phyloP scores from a whole-genome alignment of 1,140 invertebrate genomes.

The Brachionus koreanus region DNA sequence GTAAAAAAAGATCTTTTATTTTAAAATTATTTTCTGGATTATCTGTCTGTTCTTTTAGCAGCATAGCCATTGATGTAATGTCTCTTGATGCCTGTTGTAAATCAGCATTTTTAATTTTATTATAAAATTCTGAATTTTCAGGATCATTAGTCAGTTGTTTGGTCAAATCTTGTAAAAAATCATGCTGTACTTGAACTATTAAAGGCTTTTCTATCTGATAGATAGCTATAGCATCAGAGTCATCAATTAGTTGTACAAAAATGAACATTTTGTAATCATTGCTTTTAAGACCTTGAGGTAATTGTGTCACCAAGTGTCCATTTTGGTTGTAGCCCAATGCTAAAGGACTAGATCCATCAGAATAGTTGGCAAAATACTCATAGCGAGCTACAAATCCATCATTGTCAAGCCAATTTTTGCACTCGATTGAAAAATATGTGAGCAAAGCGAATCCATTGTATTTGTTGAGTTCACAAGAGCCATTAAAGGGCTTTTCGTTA shows the following conservation, averaged over 20 bases:
- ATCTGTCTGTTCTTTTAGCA: not conserved
- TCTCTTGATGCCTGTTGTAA: not conserved
- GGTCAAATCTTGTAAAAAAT: not conserved
- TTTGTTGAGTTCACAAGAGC: not conserved
- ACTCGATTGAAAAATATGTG: not conserved
- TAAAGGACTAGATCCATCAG: not conserved
- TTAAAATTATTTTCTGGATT: not conserved
- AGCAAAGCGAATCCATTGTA: not conserved
- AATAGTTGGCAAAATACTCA: conserved; percentile 9
- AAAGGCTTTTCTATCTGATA: not conserved
- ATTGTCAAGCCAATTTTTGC: not conserved
- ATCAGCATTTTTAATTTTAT: not conserved
- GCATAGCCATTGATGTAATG: not conserved
- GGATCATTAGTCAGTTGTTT: not conserved
- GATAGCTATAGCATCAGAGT: conserved; percentile 7
- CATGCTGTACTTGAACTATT: not conserved
- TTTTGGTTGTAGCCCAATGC: not conserved
- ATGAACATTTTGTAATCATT: not conserved
- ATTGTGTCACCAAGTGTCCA: not conserved
- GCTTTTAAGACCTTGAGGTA: not conserved
- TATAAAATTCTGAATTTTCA: not conserved
- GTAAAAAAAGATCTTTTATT: not conserved
- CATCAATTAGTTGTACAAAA: conserved; percentile 35
- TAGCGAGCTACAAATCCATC: conserved; percentile 8
- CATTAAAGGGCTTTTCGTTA: conserved; percentile 19